A percentile compares a stretch with the other conserved stretches of the same genome.
Evolutionary conservation across 2,888 invertebrate genomes (phyloP).

Genomic region (Eupeodes latifasciatus): DNA sequence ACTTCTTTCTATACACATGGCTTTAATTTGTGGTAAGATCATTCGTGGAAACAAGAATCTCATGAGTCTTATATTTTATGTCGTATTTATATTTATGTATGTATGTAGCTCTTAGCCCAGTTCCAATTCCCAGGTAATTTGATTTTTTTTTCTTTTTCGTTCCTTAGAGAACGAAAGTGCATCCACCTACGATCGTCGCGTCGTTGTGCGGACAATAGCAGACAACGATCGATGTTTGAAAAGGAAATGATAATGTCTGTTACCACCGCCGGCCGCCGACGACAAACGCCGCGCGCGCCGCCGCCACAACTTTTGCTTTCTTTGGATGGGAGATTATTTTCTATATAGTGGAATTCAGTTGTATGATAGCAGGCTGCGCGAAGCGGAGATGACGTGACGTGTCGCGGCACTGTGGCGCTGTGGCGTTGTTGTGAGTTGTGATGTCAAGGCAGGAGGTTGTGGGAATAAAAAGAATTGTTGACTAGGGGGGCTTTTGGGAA

Average conservation of each 20-base stretch:
- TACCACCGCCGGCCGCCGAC: no score
- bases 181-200: conserved; percentile 33
- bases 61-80: not conserved
- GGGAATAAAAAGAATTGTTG: conserved; percentile 18
- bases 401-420: not conserved
- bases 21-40: conserved; percentile 6
- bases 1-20: not conserved
- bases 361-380: not conserved
- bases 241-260: conserved; percentile 20
- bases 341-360: conserved; percentile 4
- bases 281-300: not conserved
- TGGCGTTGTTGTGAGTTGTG: conserved; percentile 5
- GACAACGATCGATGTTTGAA: conserved; percentile 4
- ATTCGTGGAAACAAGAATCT: not conserved
- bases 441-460: conserved; percentile 21
- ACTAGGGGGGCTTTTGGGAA: conserved; percentile 10
- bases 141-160: not conserved
- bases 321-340: not conserved
- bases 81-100: no score
- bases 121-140: conserved; percentile 27
- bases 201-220: not conserved
- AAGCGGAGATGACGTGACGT: not conserved
- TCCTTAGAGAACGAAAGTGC: conserved; percentile 32
- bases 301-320: conserved; percentile 29
- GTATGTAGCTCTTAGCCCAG: conserved; percentile 3